A percentile compares a stretch with the other conserved stretches of the same genome.
phyloP scores from a whole-genome alignment of 2,888 invertebrate species.

The Acleris laterana region DNA sequence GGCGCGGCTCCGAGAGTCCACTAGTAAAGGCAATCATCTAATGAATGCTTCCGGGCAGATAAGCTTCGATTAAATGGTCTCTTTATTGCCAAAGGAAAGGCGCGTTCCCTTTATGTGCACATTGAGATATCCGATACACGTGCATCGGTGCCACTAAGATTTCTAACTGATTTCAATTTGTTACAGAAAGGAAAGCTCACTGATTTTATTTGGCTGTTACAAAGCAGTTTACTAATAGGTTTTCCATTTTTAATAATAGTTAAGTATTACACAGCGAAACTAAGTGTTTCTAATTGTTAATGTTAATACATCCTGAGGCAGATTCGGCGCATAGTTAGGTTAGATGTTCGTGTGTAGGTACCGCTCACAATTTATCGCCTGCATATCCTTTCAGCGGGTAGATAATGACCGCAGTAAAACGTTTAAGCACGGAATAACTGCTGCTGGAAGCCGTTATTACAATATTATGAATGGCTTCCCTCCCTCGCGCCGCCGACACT shows the following conservation, averaged over 20 bases:
- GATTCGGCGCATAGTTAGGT: constrained; percentile 13
- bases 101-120: constrained; percentile 78
- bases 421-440: constrained; percentile 84
- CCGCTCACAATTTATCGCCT: constrained; percentile 79
- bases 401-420: constrained; percentile 85
- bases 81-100: constrained; percentile 82
- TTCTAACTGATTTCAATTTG: constrained; percentile 36
- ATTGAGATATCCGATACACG: constrained; percentile 73
- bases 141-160: constrained; percentile 56
- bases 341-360: constrained; percentile 58
- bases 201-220: neutral
- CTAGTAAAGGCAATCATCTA: constrained; percentile 84
- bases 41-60: constrained; percentile 84
- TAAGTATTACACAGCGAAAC: too few species aligned
- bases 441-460: constrained; percentile 82
- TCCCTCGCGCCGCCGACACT: constrained; percentile 49
- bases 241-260: neutral
- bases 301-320: neutral
- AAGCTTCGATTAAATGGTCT: constrained; percentile 84
- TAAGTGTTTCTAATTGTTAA: too few species aligned
- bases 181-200: constrained; percentile 11
- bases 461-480: constrained; percentile 83
- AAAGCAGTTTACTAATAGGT: neutral
- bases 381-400: constrained; percentile 84
- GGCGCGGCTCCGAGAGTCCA: constrained; percentile 69